Conservation (phyloP, 2,797 vertebrate genomes). For the Remorina albescens region DNA sequence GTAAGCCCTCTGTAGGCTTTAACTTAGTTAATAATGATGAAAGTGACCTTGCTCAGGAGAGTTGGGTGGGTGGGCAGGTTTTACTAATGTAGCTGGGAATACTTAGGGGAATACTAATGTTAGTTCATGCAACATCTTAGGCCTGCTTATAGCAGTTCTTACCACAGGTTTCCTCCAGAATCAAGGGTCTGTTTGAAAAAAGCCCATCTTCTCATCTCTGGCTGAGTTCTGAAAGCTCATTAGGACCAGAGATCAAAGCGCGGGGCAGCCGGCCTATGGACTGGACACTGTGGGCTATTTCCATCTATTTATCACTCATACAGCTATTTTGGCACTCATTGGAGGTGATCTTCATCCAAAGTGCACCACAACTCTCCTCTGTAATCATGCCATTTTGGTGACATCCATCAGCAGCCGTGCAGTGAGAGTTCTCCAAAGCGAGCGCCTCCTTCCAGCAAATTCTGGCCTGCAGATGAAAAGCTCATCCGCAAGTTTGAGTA, state of each 20-base stretch:
- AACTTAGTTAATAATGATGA: conserved; percentile 64
- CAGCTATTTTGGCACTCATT: conserved; percentile 69
- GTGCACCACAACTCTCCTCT: conserved; percentile 65
- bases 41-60: conserved; percentile 73
- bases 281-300: conserved; percentile 78
- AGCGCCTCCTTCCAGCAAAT: conserved; percentile 35
- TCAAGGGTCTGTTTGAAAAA: conserved; percentile 74
- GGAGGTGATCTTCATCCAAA: conserved; percentile 70
- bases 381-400: conserved; percentile 68
- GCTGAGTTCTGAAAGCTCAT: conserved; percentile 80
- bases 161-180: conserved; percentile 72
- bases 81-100: conserved; percentile 70
- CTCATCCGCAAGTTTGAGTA: conserved; percentile 20
- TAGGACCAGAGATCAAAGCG: conserved; percentile 82
- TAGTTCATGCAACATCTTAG: conserved; percentile 73
- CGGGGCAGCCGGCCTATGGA: conserved; percentile 68
- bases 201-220: conserved; percentile 75
- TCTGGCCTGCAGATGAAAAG: conserved; percentile 51
- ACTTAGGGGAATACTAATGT: conserved; percentile 80
- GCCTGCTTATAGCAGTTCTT: conserved; percentile 64
- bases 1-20: conserved; percentile 51
- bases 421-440: conserved; percentile 19
- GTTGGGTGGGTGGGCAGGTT: conserved; percentile 68
- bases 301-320: conserved; percentile 75
- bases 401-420: conserved; percentile 52